A percentile compares a stretch with the other conserved stretches of the same genome.
Conservation (phyloP, 1,140 invertebrate species). For the Fragariocoptes setiger region DNA sequence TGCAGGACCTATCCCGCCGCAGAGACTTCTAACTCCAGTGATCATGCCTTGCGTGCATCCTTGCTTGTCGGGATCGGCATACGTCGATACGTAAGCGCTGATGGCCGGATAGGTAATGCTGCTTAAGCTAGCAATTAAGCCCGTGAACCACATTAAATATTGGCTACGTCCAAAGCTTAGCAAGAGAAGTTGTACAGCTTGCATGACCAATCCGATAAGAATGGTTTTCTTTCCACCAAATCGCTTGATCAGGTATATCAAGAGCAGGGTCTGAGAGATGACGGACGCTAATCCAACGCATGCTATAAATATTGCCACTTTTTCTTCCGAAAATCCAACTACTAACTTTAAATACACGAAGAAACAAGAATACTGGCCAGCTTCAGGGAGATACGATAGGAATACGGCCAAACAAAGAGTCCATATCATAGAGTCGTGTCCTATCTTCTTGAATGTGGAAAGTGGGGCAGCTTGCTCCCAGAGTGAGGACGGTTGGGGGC, state of each 20-base stretch:
- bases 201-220: constrained; percentile 74
- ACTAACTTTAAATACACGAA: constrained; percentile 95
- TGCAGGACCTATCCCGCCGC: constrained; percentile 67
- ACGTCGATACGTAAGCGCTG: constrained; percentile 85
- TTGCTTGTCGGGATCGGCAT: constrained; percentile 82
- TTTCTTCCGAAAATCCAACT: constrained; percentile 72
- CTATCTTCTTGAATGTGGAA: constrained; percentile 59
- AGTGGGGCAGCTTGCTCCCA: constrained; percentile 92
- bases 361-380: constrained; percentile 93
- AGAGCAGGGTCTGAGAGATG: constrained; percentile 45
- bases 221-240: constrained; percentile 86
- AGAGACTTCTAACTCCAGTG: constrained; percentile 72
- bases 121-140: constrained; percentile 1
- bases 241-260: constrained; percentile 59
- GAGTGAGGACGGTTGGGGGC: constrained; percentile 41
- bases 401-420: constrained; percentile 90
- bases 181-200: constrained; percentile 85
- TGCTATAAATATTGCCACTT: constrained; percentile 90
- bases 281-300: constrained; percentile 85
- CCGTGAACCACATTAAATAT: constrained; percentile 17
- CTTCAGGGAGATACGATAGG: constrained; percentile 86
- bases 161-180: constrained; percentile 42
- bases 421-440: constrained; percentile 75
- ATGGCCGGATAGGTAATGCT: constrained; percentile 88
- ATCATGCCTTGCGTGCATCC: constrained; percentile 95